Conservation (phyloP, 2,888 invertebrate species). For the Seira ritae region DNA sequence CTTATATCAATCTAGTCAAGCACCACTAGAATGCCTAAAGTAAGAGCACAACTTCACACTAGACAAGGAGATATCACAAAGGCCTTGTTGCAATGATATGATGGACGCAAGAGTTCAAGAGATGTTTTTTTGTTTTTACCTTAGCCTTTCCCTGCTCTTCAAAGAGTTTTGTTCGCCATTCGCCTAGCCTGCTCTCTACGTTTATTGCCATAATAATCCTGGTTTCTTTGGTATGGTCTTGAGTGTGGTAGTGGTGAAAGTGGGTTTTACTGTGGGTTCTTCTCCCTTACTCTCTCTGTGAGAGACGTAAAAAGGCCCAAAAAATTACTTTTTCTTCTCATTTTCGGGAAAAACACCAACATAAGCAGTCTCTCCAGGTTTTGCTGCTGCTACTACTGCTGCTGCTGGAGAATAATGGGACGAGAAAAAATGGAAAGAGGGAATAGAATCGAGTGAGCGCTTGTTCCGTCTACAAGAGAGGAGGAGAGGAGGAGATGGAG, state of each 20-base stretch:
- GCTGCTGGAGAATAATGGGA: background rate
- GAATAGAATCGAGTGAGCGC: too few relatives aligned
- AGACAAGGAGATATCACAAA: too few relatives aligned
- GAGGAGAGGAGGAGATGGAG: too few relatives aligned
- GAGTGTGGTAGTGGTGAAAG: slow-evolving; percentile 47
- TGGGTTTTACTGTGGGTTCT: slow-evolving; percentile 42
- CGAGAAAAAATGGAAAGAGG: too few relatives aligned
- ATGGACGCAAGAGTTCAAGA: too few relatives aligned
- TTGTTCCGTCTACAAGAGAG: too few relatives aligned
- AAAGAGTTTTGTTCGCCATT: too few relatives aligned
- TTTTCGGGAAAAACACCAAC: slow-evolving; percentile 1
- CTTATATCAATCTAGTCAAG: too few relatives aligned
- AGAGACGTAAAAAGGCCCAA: background rate
- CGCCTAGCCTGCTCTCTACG: background rate
- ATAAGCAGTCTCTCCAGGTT: background rate
- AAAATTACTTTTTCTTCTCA: slow-evolving; percentile 37
- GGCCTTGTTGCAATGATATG: too few relatives aligned
- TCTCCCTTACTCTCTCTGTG: background rate
- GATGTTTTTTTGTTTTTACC: slow-evolving; percentile 24
- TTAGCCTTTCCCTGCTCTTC: background rate
- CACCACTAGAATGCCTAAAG: too few relatives aligned
- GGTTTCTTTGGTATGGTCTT: slow-evolving; percentile 29
- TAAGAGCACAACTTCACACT: too few relatives aligned
- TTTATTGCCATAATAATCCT: slow-evolving; percentile 45
- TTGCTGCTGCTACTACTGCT: slow-evolving; percentile 8